Percentiles rank a stretch among this genome's conserved stretches.
These are phyloP conservation scores for Aphelinus atriplicis DNA, from an alignment of 1,140 invertebrate species.

Conservation along the genomic window DNA sequence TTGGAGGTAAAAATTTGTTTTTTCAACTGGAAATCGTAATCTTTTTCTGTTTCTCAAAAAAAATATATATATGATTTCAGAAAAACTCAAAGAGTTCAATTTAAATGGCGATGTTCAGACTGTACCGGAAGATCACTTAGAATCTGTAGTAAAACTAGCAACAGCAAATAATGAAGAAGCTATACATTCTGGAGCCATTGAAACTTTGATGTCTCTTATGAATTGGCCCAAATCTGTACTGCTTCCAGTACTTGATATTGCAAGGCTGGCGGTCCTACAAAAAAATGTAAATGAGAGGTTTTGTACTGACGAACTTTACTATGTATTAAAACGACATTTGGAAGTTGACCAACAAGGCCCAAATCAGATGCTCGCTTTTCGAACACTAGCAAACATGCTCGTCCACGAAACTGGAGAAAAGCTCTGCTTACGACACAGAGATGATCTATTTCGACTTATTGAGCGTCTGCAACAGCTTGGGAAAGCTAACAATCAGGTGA, in stretches of 20 bases:
- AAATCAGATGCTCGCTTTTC: conserved; percentile 82
- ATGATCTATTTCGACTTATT: conserved; percentile 70
- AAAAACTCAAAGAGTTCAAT: conserved; percentile 79
- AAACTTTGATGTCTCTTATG: conserved; percentile 75
- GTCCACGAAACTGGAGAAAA: conserved; percentile 71
- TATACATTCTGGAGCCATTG: conserved; percentile 63
- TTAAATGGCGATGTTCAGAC: conserved; percentile 64
- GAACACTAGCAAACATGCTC: conserved; percentile 83
- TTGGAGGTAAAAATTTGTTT: conserved; percentile 65
- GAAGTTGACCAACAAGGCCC: conserved; percentile 65
- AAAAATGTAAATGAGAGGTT: conserved; percentile 71
- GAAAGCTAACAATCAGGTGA: conserved; percentile 76
- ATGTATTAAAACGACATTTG: conserved; percentile 60
- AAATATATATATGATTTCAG: conserved; percentile 58
- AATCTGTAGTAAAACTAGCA: conserved; percentile 72
- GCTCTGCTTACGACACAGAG: conserved; percentile 68
- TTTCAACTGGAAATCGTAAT: neutral
- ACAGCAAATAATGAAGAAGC: conserved; percentile 56
- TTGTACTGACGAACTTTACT: conserved; percentile 65
- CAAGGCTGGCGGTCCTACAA: conserved; percentile 79
- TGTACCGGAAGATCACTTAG: conserved; percentile 69
- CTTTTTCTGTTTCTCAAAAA: conserved; percentile 1
- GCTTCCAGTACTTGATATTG: conserved; percentile 88
- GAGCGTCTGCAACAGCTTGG: conserved; percentile 66
- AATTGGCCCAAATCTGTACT: conserved; percentile 83